phyloP scores from a whole-genome alignment of 2,113 vertebrate genomes.

The Salvator merianae region DNA sequence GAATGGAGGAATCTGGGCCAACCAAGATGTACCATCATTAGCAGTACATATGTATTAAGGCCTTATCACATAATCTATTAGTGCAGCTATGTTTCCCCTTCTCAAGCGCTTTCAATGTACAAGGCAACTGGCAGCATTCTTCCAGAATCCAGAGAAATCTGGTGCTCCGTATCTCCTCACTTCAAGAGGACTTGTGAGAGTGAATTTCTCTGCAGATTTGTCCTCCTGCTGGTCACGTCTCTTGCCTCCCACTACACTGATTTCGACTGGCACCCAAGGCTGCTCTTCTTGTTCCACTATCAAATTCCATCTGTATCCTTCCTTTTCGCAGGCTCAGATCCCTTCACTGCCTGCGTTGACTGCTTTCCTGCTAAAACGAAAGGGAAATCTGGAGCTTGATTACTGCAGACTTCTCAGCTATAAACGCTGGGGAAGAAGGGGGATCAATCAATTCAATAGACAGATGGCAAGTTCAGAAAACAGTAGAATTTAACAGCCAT shows the following conservation, averaged over 20 bases:
- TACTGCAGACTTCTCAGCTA: background rate
- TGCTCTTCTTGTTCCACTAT: background rate
- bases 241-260: no score
- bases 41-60: background rate
- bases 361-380: background rate
- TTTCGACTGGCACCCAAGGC: background rate
- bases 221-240: background rate
- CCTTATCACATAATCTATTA: background rate
- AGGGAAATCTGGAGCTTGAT: background rate
- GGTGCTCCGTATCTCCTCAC: no score
- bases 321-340: background rate
- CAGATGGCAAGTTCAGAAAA: conserved; percentile 2
- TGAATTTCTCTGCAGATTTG: background rate
- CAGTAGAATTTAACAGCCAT: background rate
- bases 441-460: background rate
- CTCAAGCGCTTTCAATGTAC: background rate
- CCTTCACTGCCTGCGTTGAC: background rate
- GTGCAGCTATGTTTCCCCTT: background rate
- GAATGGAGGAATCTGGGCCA: background rate
- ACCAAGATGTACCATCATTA: background rate
- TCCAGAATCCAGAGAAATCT: no score
- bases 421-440: background rate
- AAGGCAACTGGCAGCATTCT: background rate
- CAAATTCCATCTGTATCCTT: background rate
- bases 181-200: background rate